Percentiles rank a stretch among this genome's conserved stretches.
Evolutionary conservation across 2,113 vertebrate genomes (phyloP).

Genomic region (Cyanoderma ruficeps): DNA sequence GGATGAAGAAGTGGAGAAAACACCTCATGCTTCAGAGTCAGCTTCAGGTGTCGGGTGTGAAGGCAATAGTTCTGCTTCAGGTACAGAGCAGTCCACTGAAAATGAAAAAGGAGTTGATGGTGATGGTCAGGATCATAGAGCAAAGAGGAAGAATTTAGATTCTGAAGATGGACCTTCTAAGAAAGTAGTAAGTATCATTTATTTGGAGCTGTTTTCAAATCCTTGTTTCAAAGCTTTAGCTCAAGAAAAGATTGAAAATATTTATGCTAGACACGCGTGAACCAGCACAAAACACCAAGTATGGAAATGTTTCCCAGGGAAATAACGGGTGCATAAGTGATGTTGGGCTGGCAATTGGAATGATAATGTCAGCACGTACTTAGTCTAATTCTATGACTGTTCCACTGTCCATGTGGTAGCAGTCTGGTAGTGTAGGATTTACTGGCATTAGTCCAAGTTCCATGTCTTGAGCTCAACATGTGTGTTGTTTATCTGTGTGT

Average conservation of each 20-base stretch:
- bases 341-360: background rate
- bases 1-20: constrained; percentile 43
- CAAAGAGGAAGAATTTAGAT: constrained; percentile 28
- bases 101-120: background rate
- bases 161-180: constrained; percentile 48
- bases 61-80: constrained; percentile 20
- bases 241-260: background rate
- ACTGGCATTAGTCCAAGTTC: background rate
- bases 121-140: background rate
- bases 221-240: background rate
- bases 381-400: background rate
- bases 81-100: background rate
- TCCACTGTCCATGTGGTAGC: rapidly evolving
- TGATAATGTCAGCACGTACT: background rate
- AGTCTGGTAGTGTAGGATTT: background rate
- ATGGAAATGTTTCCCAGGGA: background rate
- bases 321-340: background rate
- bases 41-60: background rate
- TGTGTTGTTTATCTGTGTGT: background rate
- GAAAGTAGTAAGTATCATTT: constrained; percentile 52
- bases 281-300: background rate
- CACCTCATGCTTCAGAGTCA: background rate
- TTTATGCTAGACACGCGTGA: background rate
- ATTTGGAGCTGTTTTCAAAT: background rate
- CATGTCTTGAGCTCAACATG: rapidly evolving